Evolutionary conservation across 1,140 invertebrate genomes (phyloP).

Genomic region (Drosophila asahinai): DNA sequence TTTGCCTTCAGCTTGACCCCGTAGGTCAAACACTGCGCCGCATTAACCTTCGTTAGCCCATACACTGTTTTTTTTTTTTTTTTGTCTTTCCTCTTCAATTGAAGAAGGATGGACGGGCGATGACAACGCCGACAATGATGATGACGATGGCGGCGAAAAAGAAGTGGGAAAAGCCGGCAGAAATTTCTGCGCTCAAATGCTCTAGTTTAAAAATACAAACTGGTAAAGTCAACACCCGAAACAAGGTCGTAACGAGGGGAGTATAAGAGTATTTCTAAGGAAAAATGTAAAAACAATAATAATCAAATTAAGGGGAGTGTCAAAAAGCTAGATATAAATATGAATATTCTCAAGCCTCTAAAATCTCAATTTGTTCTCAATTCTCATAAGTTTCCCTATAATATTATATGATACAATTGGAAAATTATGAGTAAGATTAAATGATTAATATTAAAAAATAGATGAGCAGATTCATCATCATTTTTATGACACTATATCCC

Average conservation of each 20-base stretch:
- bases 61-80: constrained; percentile 18
- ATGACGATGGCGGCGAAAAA: constrained; percentile 12
- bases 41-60: constrained; percentile 83
- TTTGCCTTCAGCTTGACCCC: constrained; percentile 77
- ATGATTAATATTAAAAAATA: too few relatives aligned
- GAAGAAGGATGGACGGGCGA: constrained; percentile 23
- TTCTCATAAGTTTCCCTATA: too few relatives aligned
- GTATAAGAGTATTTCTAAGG: neutral
- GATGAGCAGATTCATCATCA: too few relatives aligned
- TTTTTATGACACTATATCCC: too few relatives aligned
- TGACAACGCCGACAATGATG: constrained; percentile 1
- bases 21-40: constrained; percentile 76
- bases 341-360: neutral
- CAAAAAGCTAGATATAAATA: neutral
- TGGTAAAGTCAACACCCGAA: constrained; percentile 36
- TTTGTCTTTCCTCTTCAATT: constrained; percentile 43
- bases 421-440: too few relatives aligned
- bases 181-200: constrained; percentile 36
- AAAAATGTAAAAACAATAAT: neutral
- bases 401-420: too few relatives aligned
- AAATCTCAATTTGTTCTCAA: neutral
- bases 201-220: constrained; percentile 53
- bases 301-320: too few relatives aligned
- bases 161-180: constrained; percentile 5
- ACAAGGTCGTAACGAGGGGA: neutral